Percentiles rank a stretch among this genome's conserved stretches.
These are phyloP conservation scores for Spheniscus mendiculus DNA, from an alignment of 2,113 vertebrate genomes.

Conservation along the genomic window DNA sequence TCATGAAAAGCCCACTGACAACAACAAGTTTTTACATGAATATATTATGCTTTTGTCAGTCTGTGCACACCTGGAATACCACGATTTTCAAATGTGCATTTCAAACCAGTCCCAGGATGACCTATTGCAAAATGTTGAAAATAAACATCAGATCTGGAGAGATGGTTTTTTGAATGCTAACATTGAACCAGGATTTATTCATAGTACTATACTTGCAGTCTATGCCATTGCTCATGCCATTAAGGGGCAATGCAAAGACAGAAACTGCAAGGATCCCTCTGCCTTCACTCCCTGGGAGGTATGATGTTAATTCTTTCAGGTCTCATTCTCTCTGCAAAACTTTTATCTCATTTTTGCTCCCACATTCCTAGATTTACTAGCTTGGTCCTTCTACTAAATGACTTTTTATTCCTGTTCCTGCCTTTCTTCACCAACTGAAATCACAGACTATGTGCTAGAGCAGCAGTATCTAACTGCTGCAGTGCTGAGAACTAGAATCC, in stretches of 20 bases:
- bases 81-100: conserved; percentile 74
- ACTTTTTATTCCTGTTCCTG: neutral
- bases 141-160: conserved; percentile 47
- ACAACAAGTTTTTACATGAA: conserved; percentile 78
- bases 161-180: conserved; percentile 71
- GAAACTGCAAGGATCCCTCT: conserved; percentile 74
- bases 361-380: neutral
- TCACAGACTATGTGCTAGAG: neutral
- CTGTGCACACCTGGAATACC: conserved; percentile 51
- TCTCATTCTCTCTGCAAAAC: neutral
- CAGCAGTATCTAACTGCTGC: neutral
- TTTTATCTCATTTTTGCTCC: neutral
- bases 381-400: neutral
- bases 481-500: neutral
- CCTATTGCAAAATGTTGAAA: neutral
- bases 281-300: conserved; percentile 85
- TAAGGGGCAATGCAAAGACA: conserved; percentile 71
- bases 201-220: conserved; percentile 82
- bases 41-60: conserved; percentile 61
- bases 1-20: neutral
- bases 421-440: neutral
- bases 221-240: conserved; percentile 80
- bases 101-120: conserved; percentile 58
- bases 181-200: conserved; percentile 68
- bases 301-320: conserved; percentile 11